Conservation (phyloP, 2,113 vertebrate genomes). For the Canis aureus region DNA sequence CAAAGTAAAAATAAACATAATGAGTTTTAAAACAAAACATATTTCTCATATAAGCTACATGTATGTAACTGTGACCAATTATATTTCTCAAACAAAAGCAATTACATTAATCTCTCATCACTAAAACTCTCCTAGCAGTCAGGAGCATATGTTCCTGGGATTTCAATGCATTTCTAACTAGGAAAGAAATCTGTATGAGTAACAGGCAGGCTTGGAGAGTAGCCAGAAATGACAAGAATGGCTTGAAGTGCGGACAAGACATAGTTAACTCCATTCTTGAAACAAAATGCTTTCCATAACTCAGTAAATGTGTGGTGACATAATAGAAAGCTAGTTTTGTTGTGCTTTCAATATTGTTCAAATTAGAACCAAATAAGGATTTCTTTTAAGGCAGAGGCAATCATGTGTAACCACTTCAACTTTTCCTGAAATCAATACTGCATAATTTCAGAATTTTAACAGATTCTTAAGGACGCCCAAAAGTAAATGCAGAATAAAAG, state of each 20-base stretch:
- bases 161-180: constrained; percentile 80
- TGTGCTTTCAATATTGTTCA: constrained; percentile 57
- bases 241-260: constrained; percentile 70
- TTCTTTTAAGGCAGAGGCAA: constrained; percentile 75
- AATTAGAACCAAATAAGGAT: constrained; percentile 71
- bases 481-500: constrained; percentile 71
- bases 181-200: constrained; percentile 82
- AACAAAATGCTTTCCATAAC: constrained; percentile 70
- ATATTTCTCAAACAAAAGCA: constrained; percentile 86
- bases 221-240: constrained; percentile 81
- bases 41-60: constrained; percentile 73
- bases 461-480: constrained; percentile 60
- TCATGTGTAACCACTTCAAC: constrained; percentile 60
- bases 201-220: constrained; percentile 85
- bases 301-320: constrained; percentile 80
- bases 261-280: constrained; percentile 59
- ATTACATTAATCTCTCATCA: constrained; percentile 83
- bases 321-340: constrained; percentile 56
- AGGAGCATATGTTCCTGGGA: constrained; percentile 81
- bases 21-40: constrained; percentile 48
- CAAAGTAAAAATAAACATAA: constrained; percentile 78
- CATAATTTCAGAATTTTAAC: constrained; percentile 77
- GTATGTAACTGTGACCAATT: constrained; percentile 75
- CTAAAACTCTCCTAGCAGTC: constrained; percentile 73
- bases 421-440: constrained; percentile 81